Percentiles rank a stretch among this genome's conserved stretches.
Conservation (phyloP, 2,888 invertebrate species). For the Cynaeus angustus region DNA sequence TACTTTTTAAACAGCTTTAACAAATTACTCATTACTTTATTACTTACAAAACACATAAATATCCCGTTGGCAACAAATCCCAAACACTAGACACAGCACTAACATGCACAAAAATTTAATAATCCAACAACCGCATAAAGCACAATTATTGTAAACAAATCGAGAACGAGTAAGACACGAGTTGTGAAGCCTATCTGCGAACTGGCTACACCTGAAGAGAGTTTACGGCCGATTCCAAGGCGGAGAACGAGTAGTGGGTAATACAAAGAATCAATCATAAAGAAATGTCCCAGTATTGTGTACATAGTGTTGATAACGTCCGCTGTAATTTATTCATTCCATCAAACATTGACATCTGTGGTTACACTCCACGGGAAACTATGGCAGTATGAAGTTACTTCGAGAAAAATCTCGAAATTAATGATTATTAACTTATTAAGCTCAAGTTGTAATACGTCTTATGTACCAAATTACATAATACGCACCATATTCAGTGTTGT, state of each 20-base stretch:
- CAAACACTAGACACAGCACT: slow-evolving; percentile 8
- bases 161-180: slow-evolving; percentile 52
- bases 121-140: slow-evolving; percentile 28
- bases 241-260: slow-evolving; percentile 48
- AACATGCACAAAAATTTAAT: slow-evolving; percentile 12
- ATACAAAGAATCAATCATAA: slow-evolving; percentile 50
- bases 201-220: slow-evolving; percentile 49
- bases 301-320: neutral
- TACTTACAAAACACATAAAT: slow-evolving; percentile 17
- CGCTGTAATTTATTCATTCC: neutral
- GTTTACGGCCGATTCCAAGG: slow-evolving; percentile 44
- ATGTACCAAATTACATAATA: slow-evolving; percentile 1
- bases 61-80: slow-evolving; percentile 11
- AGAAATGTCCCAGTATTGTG: slow-evolving; percentile 35
- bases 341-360: neutral
- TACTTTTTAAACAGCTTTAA: neutral
- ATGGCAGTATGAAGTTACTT: too few relatives aligned
- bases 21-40: neutral
- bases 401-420: too few relatives aligned
- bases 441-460: too few relatives aligned
- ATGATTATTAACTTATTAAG: too few relatives aligned
- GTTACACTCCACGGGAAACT: neutral
- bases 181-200: slow-evolving; percentile 49
- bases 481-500: slow-evolving; percentile 1
- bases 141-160: slow-evolving; percentile 47